phyloP scores from a whole-genome alignment of 2,113 vertebrate genomes.

The Calyptommatus sinebrachiatus region DNA sequence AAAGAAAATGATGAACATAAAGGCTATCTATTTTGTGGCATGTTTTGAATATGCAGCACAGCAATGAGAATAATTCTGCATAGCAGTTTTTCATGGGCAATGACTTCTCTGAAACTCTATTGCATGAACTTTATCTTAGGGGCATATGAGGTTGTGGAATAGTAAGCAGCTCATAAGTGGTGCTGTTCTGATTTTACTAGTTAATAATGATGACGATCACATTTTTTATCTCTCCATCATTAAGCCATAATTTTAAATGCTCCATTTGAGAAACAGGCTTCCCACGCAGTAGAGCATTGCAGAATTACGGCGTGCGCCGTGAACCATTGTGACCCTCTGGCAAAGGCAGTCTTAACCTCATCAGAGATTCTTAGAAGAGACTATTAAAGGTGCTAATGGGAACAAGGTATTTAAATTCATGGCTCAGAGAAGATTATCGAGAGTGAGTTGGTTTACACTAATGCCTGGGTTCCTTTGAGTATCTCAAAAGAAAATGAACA shows the following conservation, averaged over 20 bases:
- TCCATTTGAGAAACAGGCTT: slow-evolving; percentile 30
- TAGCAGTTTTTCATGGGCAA: not conserved
- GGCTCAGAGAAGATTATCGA: slow-evolving; percentile 56
- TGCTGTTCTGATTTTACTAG: slow-evolving; percentile 24
- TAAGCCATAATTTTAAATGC: slow-evolving; percentile 24
- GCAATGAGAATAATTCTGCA: not conserved
- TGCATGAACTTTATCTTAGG: slow-evolving; percentile 2
- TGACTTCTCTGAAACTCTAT: slow-evolving; percentile 20
- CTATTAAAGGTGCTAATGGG: slow-evolving; percentile 66
- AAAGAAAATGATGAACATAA: not conserved
- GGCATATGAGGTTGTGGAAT: slow-evolving; percentile 26
- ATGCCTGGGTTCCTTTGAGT: slow-evolving; percentile 40
- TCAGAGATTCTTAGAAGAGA: slow-evolving; percentile 50
- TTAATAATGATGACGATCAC: slow-evolving; percentile 34
- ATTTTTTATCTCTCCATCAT: slow-evolving; percentile 15
- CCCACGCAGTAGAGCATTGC: slow-evolving; percentile 28
- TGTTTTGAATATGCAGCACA: not conserved
- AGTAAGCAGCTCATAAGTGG: slow-evolving; percentile 14
- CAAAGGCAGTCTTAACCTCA: slow-evolving; percentile 60
- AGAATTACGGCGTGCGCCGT: slow-evolving; percentile 37
- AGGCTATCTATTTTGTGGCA: not conserved
- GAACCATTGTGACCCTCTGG: slow-evolving; percentile 32
- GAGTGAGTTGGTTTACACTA: slow-evolving; percentile 58
- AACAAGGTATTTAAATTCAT: slow-evolving; percentile 61
- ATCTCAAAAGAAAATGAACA: slow-evolving; percentile 32